These are phyloP conservation scores for Achatina immaculata DNA, from an alignment of 1,140 invertebrate species.

Conservation along the genomic window DNA sequence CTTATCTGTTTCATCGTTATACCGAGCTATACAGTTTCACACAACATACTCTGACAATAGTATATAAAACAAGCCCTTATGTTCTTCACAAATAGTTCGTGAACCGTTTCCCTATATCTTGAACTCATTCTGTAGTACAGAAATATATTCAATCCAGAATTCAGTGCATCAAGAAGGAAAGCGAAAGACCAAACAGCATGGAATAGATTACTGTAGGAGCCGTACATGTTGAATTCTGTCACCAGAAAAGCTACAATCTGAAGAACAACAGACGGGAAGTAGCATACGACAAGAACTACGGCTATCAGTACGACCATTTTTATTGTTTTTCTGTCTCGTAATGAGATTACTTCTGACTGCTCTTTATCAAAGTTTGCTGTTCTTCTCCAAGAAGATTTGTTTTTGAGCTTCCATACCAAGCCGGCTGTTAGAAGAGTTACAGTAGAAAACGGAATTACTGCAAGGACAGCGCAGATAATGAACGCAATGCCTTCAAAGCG, in stretches of 20 bases:
- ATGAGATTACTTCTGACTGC: neutral
- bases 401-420: neutral
- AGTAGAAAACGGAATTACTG: neutral
- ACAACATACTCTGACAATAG: no score
- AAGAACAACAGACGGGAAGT: neutral
- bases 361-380: neutral
- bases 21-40: no score
- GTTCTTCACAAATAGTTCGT: neutral
- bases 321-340: neutral
- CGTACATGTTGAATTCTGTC: neutral
- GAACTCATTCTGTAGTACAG: slow-evolving; percentile 10
- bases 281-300: neutral
- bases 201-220: neutral
- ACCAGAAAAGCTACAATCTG: neutral
- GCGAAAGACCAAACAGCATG: neutral
- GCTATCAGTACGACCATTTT: neutral
- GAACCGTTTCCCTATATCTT: neutral
- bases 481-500: neutral
- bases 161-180: neutral
- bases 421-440: neutral
- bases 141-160: neutral
- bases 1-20: no score
- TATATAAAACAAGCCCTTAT: neutral
- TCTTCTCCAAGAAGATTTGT: neutral
- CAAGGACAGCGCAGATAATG: neutral